Conservation (phyloP, 2,797 vertebrate species). For the Sparidentex hasta region DNA sequence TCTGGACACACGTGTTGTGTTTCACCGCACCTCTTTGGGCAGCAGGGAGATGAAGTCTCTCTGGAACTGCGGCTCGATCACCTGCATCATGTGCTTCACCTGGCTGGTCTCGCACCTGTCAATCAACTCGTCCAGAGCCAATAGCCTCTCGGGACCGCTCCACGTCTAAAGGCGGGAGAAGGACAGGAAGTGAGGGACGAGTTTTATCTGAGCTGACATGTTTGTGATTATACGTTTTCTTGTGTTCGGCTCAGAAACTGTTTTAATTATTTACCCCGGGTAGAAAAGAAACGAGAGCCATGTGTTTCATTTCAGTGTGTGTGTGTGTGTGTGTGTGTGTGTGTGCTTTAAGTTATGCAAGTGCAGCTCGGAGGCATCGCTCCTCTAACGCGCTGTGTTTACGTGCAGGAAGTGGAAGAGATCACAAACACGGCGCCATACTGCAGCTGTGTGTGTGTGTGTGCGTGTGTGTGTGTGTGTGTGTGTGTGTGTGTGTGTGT, state of each 20-base stretch:
- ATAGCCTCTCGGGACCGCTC: conserved; percentile 94
- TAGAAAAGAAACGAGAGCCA: not conserved
- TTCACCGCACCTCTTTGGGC: conserved; percentile 91
- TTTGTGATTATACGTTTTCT: not conserved
- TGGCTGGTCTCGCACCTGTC: conserved; percentile 94
- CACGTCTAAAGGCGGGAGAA: conserved; percentile 82
- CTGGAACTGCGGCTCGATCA: conserved; percentile 97
- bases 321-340: conserved; percentile 9
- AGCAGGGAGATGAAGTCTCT: conserved; percentile 97
- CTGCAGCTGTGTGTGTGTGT: not conserved
- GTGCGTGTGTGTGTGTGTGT: not conserved
- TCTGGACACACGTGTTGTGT: no score
- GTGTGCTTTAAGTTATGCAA: conserved; percentile 35
- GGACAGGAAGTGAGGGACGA: no score
- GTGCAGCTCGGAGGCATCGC: conserved; percentile 48
- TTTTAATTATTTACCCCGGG: conserved; percentile 11
- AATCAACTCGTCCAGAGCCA: conserved; percentile 95
- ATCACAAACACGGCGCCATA: not conserved
- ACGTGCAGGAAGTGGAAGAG: conserved; percentile 45
- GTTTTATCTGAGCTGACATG: no score
- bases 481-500: not conserved
- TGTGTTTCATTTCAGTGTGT: conserved; percentile 10
- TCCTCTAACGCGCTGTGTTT: conserved; percentile 24
- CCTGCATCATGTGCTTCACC: conserved; percentile 98
- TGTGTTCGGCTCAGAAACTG: not conserved